Evolutionary conservation across 2,888 invertebrate species (phyloP), one percentile per base, ranked within the genome.

Genomic region (Lycophotia porphyrea): DNA sequence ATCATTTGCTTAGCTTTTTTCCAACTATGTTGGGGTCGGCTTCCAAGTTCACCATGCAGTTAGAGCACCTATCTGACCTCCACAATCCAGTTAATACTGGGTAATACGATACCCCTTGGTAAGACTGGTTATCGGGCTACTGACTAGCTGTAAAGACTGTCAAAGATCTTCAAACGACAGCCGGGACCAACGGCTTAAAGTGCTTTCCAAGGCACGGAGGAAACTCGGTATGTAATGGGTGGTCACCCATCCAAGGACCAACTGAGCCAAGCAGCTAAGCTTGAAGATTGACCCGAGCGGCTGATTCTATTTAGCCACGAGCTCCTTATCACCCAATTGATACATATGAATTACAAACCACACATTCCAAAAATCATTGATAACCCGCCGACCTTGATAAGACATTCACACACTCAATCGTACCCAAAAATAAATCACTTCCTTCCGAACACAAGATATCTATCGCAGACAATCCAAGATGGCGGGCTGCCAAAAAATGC

Each of bases 401-500:
- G 65, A 61, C 68, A 78, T 72, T 64, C 52, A 74, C 78, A 71
- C 52, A 83, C 69, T 63, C 66, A 60, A 74, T 52, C 34, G 60
- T 47, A 44, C 5, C 66, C 44, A 67, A 76, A 82, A 82, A 81
- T 76, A 84, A 68, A 80, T 61, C 76, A 81, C 76, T 87, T 87
- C 86, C 83, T 85, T 83, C 86, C 85, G 79, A 87, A 76, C 71
- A 42, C 42, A 47, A 52, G 58, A 69, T 87, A 84, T 84, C 84
- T 82, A 87, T 81, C 60, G 34, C 47, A 67, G 42, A 84, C 71
- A 64, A 55, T 47, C 60, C 63, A 87, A 87, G 34, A 86, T 87
- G 87, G 87, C 84, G 11, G 55, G 11, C 11, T 78, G 88, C 87
- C 87, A 87, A 88, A 79, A 84, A 84, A 82, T 73, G 77, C 80